A percentile compares a stretch with the other conserved stretches of the same genome.
Evolutionary conservation across 2,113 vertebrate genomes (phyloP).

Genomic region (Morone saxatilis): DNA sequence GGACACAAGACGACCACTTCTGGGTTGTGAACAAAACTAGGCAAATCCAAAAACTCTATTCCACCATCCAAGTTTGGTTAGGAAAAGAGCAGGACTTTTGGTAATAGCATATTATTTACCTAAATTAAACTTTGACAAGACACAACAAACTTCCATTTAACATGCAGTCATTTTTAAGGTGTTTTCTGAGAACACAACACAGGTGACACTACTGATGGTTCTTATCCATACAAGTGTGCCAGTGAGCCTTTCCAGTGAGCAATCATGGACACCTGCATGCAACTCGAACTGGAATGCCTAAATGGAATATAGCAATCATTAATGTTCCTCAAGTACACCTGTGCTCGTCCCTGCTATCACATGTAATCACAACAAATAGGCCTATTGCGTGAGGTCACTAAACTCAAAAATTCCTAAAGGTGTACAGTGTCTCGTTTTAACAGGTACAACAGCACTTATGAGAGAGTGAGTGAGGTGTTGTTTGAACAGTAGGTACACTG

Average conservation of each 20-base stretch:
- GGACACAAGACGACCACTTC: too few species aligned
- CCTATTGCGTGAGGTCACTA: background rate
- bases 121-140: background rate
- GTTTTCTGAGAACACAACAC: background rate
- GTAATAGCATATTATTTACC: background rate
- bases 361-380: background rate
- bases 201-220: background rate
- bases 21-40: background rate
- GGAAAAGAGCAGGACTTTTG: too few species aligned
- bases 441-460: background rate
- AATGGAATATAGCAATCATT: too few species aligned
- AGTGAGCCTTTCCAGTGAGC: background rate
- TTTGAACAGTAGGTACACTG: too few species aligned
- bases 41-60: background rate
- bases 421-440: background rate
- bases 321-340: too few species aligned
- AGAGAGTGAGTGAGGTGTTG: background rate
- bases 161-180: background rate
- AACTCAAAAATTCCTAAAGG: too few species aligned
- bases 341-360: background rate
- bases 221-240: too few species aligned
- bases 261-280: too few species aligned
- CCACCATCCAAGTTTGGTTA: background rate
- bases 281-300: too few species aligned
- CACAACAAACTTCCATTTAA: background rate